Evolutionary conservation across 2,113 vertebrate species (phyloP).

Genomic region (Rousettus leschenaultii): DNA sequence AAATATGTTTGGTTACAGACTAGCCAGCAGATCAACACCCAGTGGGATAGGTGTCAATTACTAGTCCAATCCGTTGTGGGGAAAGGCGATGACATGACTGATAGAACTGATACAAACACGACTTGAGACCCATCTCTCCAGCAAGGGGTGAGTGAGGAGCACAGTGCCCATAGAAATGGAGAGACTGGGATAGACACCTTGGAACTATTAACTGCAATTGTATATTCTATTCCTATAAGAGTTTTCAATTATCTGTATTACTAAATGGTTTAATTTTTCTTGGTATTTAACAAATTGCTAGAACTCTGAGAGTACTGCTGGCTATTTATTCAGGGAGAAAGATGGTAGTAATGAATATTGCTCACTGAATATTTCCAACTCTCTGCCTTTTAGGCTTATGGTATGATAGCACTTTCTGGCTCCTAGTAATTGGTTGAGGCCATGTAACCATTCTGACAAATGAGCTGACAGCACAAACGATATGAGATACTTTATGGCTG

Average conservation of each 20-base stretch:
- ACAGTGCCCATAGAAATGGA: background rate
- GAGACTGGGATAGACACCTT: background rate
- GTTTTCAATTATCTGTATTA: background rate
- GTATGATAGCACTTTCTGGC: background rate
- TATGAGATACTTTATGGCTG: background rate
- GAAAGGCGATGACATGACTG: background rate
- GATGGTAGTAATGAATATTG: background rate
- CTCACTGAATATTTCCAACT: background rate
- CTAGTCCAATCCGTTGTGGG: background rate
- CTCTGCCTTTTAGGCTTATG: background rate
- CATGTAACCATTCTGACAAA: background rate
- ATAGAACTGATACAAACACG: background rate
- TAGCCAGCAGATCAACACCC: background rate
- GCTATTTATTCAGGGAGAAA: background rate
- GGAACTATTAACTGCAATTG: background rate
- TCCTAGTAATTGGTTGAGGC: background rate
- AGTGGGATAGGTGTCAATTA: background rate
- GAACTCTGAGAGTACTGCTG: background rate
- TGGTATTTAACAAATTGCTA: background rate
- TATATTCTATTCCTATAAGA: background rate
- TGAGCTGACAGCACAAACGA: background rate
- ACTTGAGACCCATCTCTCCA: background rate
- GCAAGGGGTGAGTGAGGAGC: background rate
- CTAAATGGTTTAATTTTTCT: background rate
- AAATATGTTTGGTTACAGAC: background rate